phyloP scores from a whole-genome alignment of 2,113 vertebrate genomes.

The Trachemys scripta region DNA sequence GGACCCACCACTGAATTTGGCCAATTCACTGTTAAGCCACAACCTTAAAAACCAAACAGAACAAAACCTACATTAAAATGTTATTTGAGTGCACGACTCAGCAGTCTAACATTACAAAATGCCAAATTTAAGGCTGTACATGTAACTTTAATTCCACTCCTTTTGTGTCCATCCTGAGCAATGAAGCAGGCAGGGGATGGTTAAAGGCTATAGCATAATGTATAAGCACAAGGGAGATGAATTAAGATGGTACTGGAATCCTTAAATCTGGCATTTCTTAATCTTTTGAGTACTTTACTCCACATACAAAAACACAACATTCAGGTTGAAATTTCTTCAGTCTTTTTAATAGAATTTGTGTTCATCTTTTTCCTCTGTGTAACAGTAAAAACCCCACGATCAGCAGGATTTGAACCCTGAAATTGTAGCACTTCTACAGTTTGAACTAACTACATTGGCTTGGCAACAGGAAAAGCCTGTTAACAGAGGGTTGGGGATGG shows the following conservation, averaged over 20 bases:
- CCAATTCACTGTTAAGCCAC: not conserved
- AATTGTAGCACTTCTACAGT: slow-evolving; percentile 34
- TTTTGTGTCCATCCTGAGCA: not conserved
- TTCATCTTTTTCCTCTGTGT: not conserved
- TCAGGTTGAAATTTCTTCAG: not conserved
- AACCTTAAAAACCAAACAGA: not conserved
- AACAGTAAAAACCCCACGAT: not conserved
- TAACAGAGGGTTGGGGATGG: slow-evolving; percentile 1
- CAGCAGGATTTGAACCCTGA: slow-evolving; percentile 31
- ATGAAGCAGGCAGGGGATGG: not conserved
- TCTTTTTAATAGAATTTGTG: not conserved
- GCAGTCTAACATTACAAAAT: not conserved
- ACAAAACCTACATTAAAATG: not conserved
- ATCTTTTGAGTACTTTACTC: not conserved
- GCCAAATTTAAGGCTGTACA: not conserved
- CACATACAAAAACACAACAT: not conserved
- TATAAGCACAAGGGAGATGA: not conserved
- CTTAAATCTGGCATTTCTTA: not conserved
- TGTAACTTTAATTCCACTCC: too few relatives aligned
- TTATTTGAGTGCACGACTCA: not conserved
- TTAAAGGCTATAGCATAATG: not conserved
- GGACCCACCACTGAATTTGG: not conserved
- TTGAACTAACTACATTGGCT: not conserved
- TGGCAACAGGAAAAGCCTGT: not conserved
- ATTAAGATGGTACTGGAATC: not conserved